Conservation (phyloP, 2,797 vertebrate species). For the Eulemur rubriventer region DNA sequence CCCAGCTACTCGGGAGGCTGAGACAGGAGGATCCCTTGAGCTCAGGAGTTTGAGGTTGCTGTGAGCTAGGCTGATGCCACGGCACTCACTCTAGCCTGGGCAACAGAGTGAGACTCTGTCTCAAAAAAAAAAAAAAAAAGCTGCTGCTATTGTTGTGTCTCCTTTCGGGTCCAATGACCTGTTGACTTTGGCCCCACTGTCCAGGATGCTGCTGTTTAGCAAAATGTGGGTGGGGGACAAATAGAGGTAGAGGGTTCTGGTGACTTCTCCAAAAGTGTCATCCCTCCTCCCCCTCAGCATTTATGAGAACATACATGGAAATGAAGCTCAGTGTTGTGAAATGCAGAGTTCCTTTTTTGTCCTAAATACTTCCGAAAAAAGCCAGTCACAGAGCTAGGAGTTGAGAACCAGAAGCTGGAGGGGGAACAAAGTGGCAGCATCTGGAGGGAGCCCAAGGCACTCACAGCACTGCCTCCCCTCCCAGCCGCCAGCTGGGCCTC, state of each 20-base stretch:
- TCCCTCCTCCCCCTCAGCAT: not conserved
- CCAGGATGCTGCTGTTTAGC: not conserved
- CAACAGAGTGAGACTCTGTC: too few species aligned
- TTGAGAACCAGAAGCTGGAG: not conserved
- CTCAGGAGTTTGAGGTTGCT: too few species aligned
- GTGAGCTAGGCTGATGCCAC: too few species aligned
- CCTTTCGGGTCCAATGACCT: not conserved
- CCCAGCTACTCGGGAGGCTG: too few species aligned
- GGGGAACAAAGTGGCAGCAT: not conserved
- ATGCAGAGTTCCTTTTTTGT: constrained; percentile 13
- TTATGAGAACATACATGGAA: not conserved
- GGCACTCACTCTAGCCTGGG: too few species aligned
- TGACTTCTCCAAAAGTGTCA: constrained; percentile 15
- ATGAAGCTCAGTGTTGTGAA: not conserved
- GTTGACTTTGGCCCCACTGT: not conserved
- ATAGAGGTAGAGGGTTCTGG: not conserved
- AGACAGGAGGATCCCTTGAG: too few species aligned
- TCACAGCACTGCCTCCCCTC: not conserved
- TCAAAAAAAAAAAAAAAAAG: too few species aligned
- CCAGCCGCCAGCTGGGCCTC: not conserved
- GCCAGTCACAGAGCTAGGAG: not conserved
- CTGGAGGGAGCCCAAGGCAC: not conserved
- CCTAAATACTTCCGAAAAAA: not conserved
- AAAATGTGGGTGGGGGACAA: not conserved
- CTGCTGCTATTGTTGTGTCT: not conserved